Evolutionary conservation across 2,797 vertebrate genomes (phyloP), one percentile per base, ranked within the genome.

Genomic region (Cichlasoma orientale): DNA sequence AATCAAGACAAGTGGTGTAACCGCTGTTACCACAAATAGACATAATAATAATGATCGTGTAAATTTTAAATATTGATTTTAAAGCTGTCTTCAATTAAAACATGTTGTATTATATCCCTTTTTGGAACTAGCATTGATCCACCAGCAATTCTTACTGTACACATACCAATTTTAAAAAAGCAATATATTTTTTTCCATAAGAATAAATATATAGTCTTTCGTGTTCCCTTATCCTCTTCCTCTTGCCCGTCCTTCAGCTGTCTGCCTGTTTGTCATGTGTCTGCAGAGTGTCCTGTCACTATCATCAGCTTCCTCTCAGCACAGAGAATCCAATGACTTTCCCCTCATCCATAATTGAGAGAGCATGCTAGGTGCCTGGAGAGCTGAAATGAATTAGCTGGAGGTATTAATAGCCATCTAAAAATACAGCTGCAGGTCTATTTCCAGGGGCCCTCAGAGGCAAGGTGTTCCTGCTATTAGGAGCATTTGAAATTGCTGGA

Each of bases 321-420:
- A 19, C 81, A 4, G 84, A 91, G 90, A 93, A 93, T 92, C 93
- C 92, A 92, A 94, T 94, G 92, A 94, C 93, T 94, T 94, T 92
- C 93, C 93, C 89, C 92, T 95, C 93, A 94, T 95, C 90, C 89
- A 95, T 95, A 95, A 95, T 95, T 94, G 94, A 95, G 91, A 92
- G 93, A 89, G 89, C 88, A 83, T 79, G 89, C 90, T 78, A 92
- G 93, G 92, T 94, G 92, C 93, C 92, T 85, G 84, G 94, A 93
- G 94, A 94, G 88, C 86, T 92, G 92, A 93, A 92, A 94, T 93
- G 92, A 95, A 95, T 95, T 95, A 95, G 93, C 92, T 82, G 78
- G 63, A 88, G 91, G 91, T 95, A 95, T 95, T 95, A 93, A 94
- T 94, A 94, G 94, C 82, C n/a, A 23, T 89, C 94, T 93, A 94